Evolutionary conservation across 2,113 vertebrate genomes (phyloP).

Genomic region (Propithecus coquereli): DNA sequence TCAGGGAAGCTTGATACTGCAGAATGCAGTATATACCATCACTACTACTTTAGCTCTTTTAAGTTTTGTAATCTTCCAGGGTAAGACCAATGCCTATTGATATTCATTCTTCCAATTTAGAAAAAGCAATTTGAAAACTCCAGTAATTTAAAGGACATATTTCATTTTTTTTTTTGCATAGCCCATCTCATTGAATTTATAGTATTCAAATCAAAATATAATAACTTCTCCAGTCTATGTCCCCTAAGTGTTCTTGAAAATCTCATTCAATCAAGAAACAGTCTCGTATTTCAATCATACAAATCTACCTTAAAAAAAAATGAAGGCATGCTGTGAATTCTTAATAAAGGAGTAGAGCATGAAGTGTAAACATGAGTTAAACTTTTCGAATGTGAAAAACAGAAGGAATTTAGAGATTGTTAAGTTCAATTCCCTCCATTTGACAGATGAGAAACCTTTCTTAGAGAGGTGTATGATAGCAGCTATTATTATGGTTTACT

Average conservation of each 20-base stretch:
- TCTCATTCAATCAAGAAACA: not conserved
- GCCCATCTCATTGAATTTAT: not conserved
- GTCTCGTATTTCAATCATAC: not conserved
- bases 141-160: not conserved
- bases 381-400: not conserved
- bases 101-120: slow-evolving; percentile 24
- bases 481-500: not conserved
- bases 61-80: not conserved
- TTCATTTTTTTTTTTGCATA: not conserved
- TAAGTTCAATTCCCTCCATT: not conserved
- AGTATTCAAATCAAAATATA: slow-evolving; percentile 30
- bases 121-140: slow-evolving; percentile 34
- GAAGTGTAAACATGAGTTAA: not conserved
- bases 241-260: slow-evolving; percentile 2
- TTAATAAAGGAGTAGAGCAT: not conserved
- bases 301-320: not conserved
- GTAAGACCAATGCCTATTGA: not conserved
- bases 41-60: not conserved
- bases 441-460: not conserved
- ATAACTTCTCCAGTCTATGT: not conserved
- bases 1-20: not conserved
- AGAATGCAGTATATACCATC: not conserved
- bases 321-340: not conserved
- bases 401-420: not conserved
- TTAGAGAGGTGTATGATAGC: not conserved